These are phyloP conservation scores for Pollenia angustigena DNA, from an alignment of 2,888 invertebrate species.

Conservation along the genomic window DNA sequence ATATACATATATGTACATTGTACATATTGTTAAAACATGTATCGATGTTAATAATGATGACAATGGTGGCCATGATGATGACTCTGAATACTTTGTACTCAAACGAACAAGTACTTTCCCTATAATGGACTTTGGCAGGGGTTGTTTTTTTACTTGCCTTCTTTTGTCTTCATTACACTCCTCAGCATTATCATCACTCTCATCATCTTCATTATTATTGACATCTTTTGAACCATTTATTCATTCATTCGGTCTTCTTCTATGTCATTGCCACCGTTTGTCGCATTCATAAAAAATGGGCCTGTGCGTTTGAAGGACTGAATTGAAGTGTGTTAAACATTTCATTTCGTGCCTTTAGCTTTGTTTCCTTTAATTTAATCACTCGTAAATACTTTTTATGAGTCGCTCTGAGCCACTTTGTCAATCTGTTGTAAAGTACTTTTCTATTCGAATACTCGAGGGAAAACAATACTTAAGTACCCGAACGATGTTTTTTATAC, in stretches of 20 bases:
- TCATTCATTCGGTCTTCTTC: slow-evolving; percentile 13
- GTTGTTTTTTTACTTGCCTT: slow-evolving; percentile 54
- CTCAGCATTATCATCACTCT: slow-evolving; percentile 30
- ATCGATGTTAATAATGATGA: slow-evolving; percentile 30
- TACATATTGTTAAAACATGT: neutral
- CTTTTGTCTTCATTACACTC: slow-evolving; percentile 45
- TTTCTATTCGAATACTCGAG: slow-evolving; percentile 54
- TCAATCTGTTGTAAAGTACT: slow-evolving; percentile 64
- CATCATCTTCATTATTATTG: slow-evolving; percentile 54
- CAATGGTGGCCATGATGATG: slow-evolving; percentile 49
- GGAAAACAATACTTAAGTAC: slow-evolving; percentile 51
- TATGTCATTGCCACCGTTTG: slow-evolving; percentile 56
- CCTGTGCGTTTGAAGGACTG: neutral
- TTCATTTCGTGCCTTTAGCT: slow-evolving; percentile 65
- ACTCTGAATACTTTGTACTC: slow-evolving; percentile 43
- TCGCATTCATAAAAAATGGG: slow-evolving; percentile 26
- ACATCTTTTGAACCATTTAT: slow-evolving; percentile 39
- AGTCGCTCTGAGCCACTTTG: slow-evolving; percentile 71
- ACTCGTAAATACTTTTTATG: slow-evolving; percentile 71
- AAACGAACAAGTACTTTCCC: slow-evolving; percentile 22
- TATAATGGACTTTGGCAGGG: slow-evolving; percentile 20
- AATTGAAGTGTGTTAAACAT: slow-evolving; percentile 47
- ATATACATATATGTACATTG: neutral
- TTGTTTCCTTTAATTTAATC: slow-evolving; percentile 72
- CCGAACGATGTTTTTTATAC: slow-evolving; percentile 4